Base-by-base conservation (phyloP, 2,113 vertebrate genomes). In the Heterotis niloticus region DNA sequence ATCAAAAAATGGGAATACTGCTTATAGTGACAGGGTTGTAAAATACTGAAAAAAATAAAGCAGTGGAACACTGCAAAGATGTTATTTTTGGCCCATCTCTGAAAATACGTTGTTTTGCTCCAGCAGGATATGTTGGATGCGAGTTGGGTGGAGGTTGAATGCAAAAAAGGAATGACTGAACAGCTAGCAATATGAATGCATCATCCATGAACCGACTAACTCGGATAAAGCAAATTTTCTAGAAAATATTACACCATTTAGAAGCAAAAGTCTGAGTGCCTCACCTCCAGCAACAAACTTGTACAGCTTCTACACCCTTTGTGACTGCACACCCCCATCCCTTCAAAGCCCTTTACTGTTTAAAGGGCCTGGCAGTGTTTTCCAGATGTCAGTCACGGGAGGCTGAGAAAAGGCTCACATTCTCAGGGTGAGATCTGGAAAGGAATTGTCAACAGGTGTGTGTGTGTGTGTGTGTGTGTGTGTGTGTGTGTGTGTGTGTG, bases 371-470 rank as follows among this genome's bases (percentile, higher is more conserved):
- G 74, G 79, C 79, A 84, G 78, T 75, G 71, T 86, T 89, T 91
- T 88, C 90, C 91, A 92, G 89, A 91, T 92, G 90, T 89, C 79
- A 1, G 68, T 44, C 69, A 81, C 78, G 81, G 44, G 65, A 26
- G 75, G 75, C 78, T 62, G 57, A 88, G 86, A 89, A 90, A 88
- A 82, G 76, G 81, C 28, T 51, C 64, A 71, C 76, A 87, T 89
- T 85, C 89, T 89, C 86, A 77, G 83, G 76, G 81, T 60, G 78
- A 78, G 56, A 84, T 89, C 74, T 51, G 81, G 81, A 80, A 87
- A 87, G 86, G 88, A 86, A 78, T 84, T 83, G 62, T 57, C 64
- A 87, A 92, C 90, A 93, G 92, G 91, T 93, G 91, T 89, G 10
- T n/a, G 64, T 66, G 64, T 4, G 23, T 20, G 23, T 66, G 23